phyloP scores from a whole-genome alignment of 2,888 invertebrate genomes.

The Frankliniella fusca region DNA sequence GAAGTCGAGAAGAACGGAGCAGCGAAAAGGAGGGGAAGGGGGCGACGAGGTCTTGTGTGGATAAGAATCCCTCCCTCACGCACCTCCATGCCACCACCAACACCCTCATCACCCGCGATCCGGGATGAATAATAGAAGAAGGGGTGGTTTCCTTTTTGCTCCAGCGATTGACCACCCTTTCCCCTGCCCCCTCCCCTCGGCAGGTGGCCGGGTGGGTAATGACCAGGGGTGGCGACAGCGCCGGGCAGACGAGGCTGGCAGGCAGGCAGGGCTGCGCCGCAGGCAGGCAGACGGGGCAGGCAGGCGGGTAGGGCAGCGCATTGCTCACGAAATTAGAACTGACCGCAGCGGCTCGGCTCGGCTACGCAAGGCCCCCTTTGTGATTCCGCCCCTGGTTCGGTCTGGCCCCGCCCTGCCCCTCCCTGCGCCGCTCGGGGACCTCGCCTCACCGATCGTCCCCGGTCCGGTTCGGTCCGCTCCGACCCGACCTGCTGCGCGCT shows the following conservation, averaged over 20 bases:
- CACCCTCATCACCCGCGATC: neutral
- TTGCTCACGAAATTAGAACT: neutral
- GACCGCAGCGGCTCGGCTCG: neutral
- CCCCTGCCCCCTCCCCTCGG: neutral
- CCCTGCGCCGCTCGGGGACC: too few relatives aligned
- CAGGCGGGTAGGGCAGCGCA: neutral
- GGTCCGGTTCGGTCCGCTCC: neutral
- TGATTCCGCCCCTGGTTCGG: neutral
- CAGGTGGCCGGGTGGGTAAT: neutral
- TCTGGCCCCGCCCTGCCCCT: neutral
- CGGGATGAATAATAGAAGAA: constrained; percentile 1
- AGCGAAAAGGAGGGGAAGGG: neutral
- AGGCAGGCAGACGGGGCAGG: too few relatives aligned
- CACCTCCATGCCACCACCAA: neutral
- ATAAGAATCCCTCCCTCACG: neutral
- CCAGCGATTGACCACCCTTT: neutral
- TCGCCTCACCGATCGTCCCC: neutral
- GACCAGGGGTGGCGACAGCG: constrained; percentile 10
- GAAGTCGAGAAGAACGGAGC: neutral
- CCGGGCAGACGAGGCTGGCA: neutral
- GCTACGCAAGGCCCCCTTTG: neutral
- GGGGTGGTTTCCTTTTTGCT: neutral
- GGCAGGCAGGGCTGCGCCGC: neutral
- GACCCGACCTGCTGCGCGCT: too few relatives aligned
- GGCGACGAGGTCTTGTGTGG: neutral